Evolutionary conservation across 2,888 invertebrate genomes (phyloP).

Genomic region (Helleia helle): DNA sequence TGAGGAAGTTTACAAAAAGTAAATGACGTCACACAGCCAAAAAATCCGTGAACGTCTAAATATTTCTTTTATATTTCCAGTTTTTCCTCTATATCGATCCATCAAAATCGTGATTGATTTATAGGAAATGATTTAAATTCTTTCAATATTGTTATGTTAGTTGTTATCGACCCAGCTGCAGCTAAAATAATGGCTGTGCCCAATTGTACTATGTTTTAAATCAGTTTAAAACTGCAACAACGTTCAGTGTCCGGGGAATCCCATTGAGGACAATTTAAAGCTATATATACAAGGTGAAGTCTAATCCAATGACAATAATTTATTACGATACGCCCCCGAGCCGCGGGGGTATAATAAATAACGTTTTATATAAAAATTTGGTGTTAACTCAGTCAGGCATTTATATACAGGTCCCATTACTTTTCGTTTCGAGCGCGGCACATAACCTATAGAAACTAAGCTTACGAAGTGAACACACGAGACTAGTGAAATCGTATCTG

Average conservation of each 20-base stretch:
- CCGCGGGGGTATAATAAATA: constrained; percentile 33
- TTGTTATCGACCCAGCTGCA: constrained; percentile 15
- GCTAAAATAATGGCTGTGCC: constrained; percentile 38
- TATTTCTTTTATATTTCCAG: no score
- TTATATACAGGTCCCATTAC: constrained; percentile 54
- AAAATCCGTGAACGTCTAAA: no score
- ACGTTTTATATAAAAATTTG: constrained; percentile 46
- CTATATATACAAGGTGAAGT: constrained; percentile 13
- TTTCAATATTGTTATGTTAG: no score
- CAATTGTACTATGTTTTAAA: constrained; percentile 42
- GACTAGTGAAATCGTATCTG: constrained; percentile 43
- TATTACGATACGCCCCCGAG: constrained; percentile 18
- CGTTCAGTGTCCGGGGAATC: neutral
- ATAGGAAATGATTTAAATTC: no score
- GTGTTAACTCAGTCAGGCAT: constrained; percentile 59
- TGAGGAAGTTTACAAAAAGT: no score
- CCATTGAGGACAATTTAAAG: constrained; percentile 9
- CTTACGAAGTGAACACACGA: constrained; percentile 45
- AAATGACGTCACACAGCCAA: no score
- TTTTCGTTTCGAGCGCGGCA: constrained; percentile 29
- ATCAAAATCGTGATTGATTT: no score
- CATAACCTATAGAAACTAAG: constrained; percentile 29
- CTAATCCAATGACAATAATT: constrained; percentile 18
- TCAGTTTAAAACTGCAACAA: constrained; percentile 19
- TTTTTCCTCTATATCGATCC: no score